Conservation (phyloP, 2,113 vertebrate species). For the Stictonetta naevosa region DNA sequence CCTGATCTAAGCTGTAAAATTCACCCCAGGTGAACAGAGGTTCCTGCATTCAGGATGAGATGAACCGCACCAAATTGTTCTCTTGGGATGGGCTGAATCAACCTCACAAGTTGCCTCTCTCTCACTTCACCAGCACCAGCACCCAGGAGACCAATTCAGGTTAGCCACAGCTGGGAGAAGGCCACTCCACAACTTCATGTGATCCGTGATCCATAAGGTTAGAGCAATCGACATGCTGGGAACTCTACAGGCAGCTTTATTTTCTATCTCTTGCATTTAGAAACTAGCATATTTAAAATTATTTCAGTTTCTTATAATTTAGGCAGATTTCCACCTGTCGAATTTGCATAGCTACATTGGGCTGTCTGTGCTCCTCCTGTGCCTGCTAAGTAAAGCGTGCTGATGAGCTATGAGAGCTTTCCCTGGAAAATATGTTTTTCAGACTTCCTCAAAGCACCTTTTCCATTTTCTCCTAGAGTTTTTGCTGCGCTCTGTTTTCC, state of each 20-base stretch:
- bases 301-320: neutral
- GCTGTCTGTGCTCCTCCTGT: fast-evolving
- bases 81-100: neutral
- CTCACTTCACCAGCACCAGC: neutral
- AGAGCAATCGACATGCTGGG: neutral
- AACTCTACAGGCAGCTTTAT: neutral
- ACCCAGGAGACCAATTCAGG: neutral
- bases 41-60: neutral
- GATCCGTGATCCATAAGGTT: neutral
- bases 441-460: neutral
- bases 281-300: neutral
- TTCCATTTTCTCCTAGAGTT: neutral
- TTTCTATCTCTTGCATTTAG: neutral
- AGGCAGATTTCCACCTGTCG: neutral
- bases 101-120: neutral
- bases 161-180: neutral
- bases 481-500: neutral
- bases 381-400: neutral
- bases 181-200: neutral
- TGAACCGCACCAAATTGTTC: neutral
- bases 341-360: neutral
- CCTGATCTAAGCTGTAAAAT: neutral
- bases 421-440: neutral
- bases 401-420: neutral
- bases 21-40: neutral